Base-by-base conservation (phyloP, 2,113 vertebrate species). In the Monopterus albus region DNA sequence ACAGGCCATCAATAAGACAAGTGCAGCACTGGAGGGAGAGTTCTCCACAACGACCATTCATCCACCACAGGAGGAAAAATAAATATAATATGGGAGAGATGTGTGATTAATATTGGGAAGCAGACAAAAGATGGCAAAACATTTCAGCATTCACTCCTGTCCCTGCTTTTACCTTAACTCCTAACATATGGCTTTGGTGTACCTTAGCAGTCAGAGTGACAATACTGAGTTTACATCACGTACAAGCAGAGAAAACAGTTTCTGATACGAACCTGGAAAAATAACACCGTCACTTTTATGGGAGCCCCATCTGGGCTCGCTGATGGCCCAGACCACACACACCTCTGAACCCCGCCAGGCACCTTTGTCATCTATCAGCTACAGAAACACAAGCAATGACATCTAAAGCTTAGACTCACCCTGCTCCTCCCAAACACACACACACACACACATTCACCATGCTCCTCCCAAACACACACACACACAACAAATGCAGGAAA, bases 161-260 rank as follows among this genome's bases (percentile, higher is more conserved):
- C 72, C 75, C 77, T 82, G 84, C 51, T 51, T 82, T 78, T 40
- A 57, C 70, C 57, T 75, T 47, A 46, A 73, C 49, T 87, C 39
- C 57, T 65, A 76, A 72, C 72, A 45, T 91, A 92, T 91, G 91
- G 91, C 91, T 90, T 89, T 72, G 53, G 64, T 62, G 74, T 46
- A 43, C 73, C 84, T 82, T 81, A 51, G 78, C 68, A 75, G 50
- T 69, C 58, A 38, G 66, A 88, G 75, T 26, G 36, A 75, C 51
- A 86, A 85, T 83, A 87, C 79, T 83, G 72, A 86, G 50, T 65
- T 82, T 58, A 68, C 52, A 66, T 65, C 49, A 49, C 47, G 21
- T 43, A 61, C 10, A 29, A 67, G 50, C 46, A 65, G 75, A 58
- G 21, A 28, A 76, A 86, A 82, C 62, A 78, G 56, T 57, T 83